Evolutionary conservation across 2,113 vertebrate species (phyloP).

Genomic region (Calonectris borealis): DNA sequence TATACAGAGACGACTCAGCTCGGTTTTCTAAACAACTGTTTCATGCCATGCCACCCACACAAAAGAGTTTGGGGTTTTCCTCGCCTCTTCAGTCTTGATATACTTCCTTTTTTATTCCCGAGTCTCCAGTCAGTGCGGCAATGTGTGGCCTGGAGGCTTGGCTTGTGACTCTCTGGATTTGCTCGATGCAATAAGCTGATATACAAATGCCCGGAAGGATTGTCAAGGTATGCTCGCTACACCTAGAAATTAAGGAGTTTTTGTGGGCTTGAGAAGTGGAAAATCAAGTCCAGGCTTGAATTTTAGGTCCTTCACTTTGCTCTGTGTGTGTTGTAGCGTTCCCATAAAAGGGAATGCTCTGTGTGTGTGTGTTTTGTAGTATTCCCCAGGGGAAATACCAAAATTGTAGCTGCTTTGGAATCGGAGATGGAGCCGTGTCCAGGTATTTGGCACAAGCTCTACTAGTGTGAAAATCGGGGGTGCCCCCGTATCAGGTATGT

Average conservation of each 20-base stretch:
- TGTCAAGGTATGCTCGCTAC: conserved; percentile 21
- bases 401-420: neutral
- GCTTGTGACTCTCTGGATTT: neutral
- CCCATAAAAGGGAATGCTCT: neutral
- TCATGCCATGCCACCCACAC: conserved; percentile 3
- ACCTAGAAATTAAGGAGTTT: conserved; percentile 3
- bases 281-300: conserved; percentile 28
- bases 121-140: neutral
- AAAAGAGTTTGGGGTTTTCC: neutral
- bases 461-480: fast-evolving
- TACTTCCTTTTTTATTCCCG: neutral
- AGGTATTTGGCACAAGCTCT: neutral
- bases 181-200: neutral
- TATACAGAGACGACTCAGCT: neutral
- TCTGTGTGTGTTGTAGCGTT: neutral
- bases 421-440: neutral
- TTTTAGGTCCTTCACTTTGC: neutral
- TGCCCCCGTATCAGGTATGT: fast-evolving
- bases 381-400: neutral
- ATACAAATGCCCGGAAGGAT: neutral
- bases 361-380: neutral
- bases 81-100: neutral
- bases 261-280: conserved; percentile 1
- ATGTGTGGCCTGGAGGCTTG: neutral
- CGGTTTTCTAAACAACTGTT: conserved; percentile 1